These are phyloP conservation scores for Sympetrum striolatum DNA, from an alignment of 2,888 invertebrate species.

Conservation along the genomic window DNA sequence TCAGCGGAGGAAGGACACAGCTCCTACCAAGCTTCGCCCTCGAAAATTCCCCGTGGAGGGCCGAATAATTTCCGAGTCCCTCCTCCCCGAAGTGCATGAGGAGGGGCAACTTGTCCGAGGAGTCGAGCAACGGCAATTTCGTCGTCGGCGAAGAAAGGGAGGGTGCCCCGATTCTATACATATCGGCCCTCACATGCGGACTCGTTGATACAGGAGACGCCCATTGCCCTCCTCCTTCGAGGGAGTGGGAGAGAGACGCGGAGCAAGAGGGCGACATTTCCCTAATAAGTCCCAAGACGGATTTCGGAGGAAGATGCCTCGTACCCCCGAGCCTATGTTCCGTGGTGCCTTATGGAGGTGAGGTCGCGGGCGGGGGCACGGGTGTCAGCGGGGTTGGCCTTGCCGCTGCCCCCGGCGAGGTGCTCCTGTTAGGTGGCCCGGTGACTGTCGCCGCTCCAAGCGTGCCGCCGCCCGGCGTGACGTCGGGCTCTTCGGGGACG, in stretches of 20 bases:
- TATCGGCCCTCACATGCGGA: neutral
- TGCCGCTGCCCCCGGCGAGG: conserved; percentile 39
- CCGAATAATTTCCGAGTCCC: neutral
- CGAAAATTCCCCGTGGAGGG: neutral
- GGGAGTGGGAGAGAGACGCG: neutral
- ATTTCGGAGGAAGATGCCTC: conserved; percentile 42
- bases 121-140: neutral
- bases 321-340: conserved; percentile 44
- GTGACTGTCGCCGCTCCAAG: conserved; percentile 12
- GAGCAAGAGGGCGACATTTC: neutral
- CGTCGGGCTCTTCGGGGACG: neutral
- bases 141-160: neutral
- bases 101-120: neutral
- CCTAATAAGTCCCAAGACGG: conserved; percentile 16
- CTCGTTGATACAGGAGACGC: neutral
- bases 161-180: neutral
- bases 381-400: conserved; percentile 38
- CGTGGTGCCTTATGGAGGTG: conserved; percentile 42
- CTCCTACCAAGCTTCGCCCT: neutral
- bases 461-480: neutral
- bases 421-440: conserved; percentile 30
- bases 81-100: neutral
- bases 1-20: neutral
- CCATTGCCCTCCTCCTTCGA: neutral
- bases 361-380: conserved; percentile 20